Evolutionary conservation across 2,797 vertebrate genomes (phyloP), one percentile per base, ranked within the genome.

Genomic region (Pogoniulus pusillus): DNA sequence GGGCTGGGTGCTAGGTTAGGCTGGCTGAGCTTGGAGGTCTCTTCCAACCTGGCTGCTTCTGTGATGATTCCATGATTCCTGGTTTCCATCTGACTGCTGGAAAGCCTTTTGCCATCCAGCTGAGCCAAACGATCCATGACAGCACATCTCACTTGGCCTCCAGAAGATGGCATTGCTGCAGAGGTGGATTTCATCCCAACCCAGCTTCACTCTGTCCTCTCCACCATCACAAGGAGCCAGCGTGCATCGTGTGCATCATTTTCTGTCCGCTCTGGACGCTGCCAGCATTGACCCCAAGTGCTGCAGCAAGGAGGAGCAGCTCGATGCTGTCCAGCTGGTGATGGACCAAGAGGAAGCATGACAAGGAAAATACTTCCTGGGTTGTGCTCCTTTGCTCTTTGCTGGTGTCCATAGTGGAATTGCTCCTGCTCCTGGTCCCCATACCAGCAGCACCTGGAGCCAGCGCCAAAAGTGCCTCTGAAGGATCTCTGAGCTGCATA

Each of bases 241-340:
- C 35, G 22, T 3, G 6, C 79, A 57, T 19, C 1, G 0, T 12
- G 8, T 45, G 8, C 6, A 1, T 7, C 37, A 4, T 60, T 85
- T 70, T 85, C 10, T 27, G 53, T 58, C 57, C 11, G 60, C 32
- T 63, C 58, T 47, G 6, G 53, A 39, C 10, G 32, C 37, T 43
- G 90, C 22, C 9, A 1, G 71, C 39, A 2, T 8, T 7, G 7
- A 16, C 3, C 8, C 7, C 47, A 16, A 73, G 32, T 72, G 68
- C 22, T 1, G 2, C 11, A 58, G 22, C 20, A 10, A 24, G 41
- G 10, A 26, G 8, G 27, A 8, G 43, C 0, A 1, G 35, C 3
- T 8, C n/a, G 55, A 7, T 16, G 29, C 57, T 49, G 47, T 49
- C 47, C 43, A 27, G 3, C 13, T 5, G 10, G 7, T 11, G 27